Base-by-base conservation (phyloP, 2,113 vertebrate genomes). In the Thalassarche chlororhynchos region DNA sequence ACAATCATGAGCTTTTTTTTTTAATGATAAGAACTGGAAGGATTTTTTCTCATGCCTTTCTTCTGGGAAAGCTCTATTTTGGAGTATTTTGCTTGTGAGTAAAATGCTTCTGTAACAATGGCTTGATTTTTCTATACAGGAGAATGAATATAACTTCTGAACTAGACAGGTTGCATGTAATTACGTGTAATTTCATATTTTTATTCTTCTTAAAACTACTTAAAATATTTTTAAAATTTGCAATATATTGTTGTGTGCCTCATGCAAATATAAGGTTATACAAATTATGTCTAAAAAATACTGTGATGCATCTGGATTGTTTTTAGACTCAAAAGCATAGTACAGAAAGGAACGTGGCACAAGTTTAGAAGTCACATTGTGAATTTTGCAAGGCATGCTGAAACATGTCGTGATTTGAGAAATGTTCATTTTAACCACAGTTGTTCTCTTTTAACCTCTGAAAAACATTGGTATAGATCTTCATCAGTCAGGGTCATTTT, bases 361-460 rank as follows among this genome's bases (percentile, higher is more conserved):
- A 21, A 14, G 19, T 52, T 84, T 31, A 60, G 58, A 74, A 93
- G 57, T 89, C 32, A 55, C 32, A 24, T 5, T 70, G 52, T 69
- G 79, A 29, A 23, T 91, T 93, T 94, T 92, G 72, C 42, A 68
- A 75, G 84, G 46, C 10, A 3, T 46, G 75, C 76, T 89, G 72
- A 14, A 87, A 34, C 36, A 17, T 14, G 25, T 60, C 0, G 0
- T 40, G 40, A 19, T 78, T 62, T 89, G 86, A 91, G 64, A 64
- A 94, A 76, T 77, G 77, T 79, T 76, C 4, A 8, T 89, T 95
- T 93, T 55, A 87, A 68, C 74, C 23, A 44, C 46, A 68, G 29
- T 80, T 93, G 49, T 87, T 91, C 79, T 77, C 68, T 76, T 60
- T 81, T 86, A 90, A 90, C 87, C 83, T 93, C 64, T 75, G 69